A percentile compares a stretch with the other conserved stretches of the same genome.
Conservation (phyloP, 2,113 vertebrate species). For the Eulemur macaco region DNA sequence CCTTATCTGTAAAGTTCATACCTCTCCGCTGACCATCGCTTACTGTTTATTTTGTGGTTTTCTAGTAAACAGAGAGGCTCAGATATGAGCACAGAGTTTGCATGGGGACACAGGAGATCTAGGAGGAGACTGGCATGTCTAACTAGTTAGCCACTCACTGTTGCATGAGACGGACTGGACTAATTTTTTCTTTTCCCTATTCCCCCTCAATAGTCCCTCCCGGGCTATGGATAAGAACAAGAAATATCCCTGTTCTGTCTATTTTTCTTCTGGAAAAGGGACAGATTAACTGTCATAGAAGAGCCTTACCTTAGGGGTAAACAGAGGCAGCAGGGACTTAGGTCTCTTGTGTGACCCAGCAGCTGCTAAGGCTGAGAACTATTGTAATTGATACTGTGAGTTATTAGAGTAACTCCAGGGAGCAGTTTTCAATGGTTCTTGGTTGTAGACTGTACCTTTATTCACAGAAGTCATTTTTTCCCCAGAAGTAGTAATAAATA, state of each 20-base stretch:
- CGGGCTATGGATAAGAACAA: background rate
- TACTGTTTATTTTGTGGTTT: background rate
- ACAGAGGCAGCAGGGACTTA: background rate
- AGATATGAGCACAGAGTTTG: background rate
- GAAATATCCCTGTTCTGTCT: background rate
- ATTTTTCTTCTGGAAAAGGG: background rate
- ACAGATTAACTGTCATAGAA: background rate
- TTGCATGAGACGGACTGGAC: too few relatives aligned
- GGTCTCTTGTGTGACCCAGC: background rate
- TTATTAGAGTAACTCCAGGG: background rate
- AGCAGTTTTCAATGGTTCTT: too few relatives aligned
- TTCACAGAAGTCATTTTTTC: background rate
- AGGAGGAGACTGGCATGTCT: background rate
- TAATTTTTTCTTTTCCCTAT: background rate
- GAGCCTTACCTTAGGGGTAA: background rate
- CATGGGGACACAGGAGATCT: accelerated
- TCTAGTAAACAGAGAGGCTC: background rate
- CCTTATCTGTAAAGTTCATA: background rate
- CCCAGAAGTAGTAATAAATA: background rate
- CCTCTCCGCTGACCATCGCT: accelerated
- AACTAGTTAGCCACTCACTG: background rate
- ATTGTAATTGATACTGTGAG: accelerated
- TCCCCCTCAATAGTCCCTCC: background rate
- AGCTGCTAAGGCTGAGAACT: background rate
- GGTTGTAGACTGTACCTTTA: background rate